These are phyloP conservation scores for Aleiodes testaceus DNA, from an alignment of 2,888 invertebrate species.

Conservation along the genomic window DNA sequence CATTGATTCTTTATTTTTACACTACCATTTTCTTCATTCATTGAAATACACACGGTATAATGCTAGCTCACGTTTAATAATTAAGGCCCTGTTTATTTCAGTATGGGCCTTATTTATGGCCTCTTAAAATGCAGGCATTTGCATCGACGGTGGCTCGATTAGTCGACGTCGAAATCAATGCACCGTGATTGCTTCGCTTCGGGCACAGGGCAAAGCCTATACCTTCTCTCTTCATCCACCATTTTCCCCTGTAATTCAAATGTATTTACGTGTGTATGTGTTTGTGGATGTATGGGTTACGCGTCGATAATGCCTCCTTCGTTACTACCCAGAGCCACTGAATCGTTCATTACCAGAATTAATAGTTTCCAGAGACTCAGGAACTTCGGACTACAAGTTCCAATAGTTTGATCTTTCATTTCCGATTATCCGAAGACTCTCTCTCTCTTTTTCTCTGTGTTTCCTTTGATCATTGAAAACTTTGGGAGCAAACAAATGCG, in stretches of 20 bases:
- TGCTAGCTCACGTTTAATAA: constrained; percentile 39
- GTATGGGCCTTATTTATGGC: constrained; percentile 48
- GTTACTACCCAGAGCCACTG: constrained; percentile 54
- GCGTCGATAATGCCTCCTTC: constrained; percentile 56
- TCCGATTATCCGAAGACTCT: constrained; percentile 16
- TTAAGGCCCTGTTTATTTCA: constrained; percentile 35
- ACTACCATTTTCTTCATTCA: neutral
- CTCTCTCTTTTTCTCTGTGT: neutral
- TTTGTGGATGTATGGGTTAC: neutral
- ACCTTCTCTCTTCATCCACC: constrained; percentile 4
- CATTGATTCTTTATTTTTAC: neutral
- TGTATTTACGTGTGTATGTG: constrained; percentile 3
- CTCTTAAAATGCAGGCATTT: constrained; percentile 54
- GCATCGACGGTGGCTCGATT: constrained; percentile 51
- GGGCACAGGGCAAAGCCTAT: constrained; percentile 45
- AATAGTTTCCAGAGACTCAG: constrained; percentile 49
- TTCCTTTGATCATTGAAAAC: neutral
- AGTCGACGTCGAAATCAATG: constrained; percentile 56
- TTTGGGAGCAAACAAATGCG: neutral
- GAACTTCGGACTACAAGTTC: constrained; percentile 13
- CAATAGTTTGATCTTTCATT: constrained; percentile 25
- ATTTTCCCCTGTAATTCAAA: constrained; percentile 29
- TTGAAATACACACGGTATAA: constrained; percentile 1
- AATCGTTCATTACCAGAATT: constrained; percentile 59
- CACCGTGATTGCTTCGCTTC: constrained; percentile 55